phyloP scores from a whole-genome alignment of 2,888 invertebrate genomes.

The Phaonia tiefii region DNA sequence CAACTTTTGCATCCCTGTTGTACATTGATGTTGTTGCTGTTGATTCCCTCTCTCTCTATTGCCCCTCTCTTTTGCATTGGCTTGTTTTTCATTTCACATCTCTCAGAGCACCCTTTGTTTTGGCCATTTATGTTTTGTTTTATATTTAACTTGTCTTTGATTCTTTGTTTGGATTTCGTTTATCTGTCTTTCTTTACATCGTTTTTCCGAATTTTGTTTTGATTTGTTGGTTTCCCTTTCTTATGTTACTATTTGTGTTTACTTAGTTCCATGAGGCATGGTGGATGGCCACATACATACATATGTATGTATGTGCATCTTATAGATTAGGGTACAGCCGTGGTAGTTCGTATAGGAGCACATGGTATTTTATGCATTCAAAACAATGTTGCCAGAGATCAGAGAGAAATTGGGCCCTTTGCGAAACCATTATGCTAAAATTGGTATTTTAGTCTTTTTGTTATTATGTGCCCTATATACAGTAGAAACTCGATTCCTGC shows the following conservation, averaged over 20 bases:
- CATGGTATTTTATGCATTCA: no score
- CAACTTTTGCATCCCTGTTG: no score
- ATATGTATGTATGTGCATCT: no score
- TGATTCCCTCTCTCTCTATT: constrained; percentile 14
- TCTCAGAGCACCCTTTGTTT: neutral
- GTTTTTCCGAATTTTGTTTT: constrained; percentile 52
- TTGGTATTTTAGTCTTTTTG: no score
- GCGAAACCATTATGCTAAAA: no score
- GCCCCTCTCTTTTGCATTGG: constrained; percentile 3
- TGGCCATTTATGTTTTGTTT: constrained; percentile 35
- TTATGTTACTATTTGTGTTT: neutral
- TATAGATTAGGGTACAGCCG: no score
- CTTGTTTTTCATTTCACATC: neutral
- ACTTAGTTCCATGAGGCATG: neutral
- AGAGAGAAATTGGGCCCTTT: no score
- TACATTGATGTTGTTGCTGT: constrained; percentile 10
- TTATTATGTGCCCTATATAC: no score
- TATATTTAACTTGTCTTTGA: neutral
- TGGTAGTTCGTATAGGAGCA: no score
- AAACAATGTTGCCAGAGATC: no score
- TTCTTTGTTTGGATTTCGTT: neutral
- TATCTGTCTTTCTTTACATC: constrained; percentile 8
- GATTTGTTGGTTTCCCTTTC: constrained; percentile 38
- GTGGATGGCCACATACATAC: neutral
- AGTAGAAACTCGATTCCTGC: no score